phyloP scores from a whole-genome alignment of 2,888 invertebrate genomes.

The Exocentrus adspersus region DNA sequence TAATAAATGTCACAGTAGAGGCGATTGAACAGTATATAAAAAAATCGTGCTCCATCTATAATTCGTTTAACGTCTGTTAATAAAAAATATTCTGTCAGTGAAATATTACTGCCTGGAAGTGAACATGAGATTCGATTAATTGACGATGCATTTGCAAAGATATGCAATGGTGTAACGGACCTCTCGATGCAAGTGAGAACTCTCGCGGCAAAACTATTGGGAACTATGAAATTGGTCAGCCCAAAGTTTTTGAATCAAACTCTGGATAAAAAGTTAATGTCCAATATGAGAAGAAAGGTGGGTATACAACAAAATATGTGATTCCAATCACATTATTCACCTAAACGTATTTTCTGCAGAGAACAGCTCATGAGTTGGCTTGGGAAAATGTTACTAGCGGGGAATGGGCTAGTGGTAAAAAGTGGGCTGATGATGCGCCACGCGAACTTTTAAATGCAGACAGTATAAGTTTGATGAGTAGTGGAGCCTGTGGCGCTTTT shows the following conservation, averaged over 20 bases:
- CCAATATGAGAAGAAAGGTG: slow-evolving; percentile 83
- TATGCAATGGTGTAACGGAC: slow-evolving; percentile 94
- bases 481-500: slow-evolving; percentile 97
- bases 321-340: too few species aligned
- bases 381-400: slow-evolving; percentile 85
- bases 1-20: too few species aligned
- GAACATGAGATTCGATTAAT: slow-evolving; percentile 88
- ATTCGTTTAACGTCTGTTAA: too few species aligned
- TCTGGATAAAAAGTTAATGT: slow-evolving; percentile 97
- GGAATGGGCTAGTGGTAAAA: slow-evolving; percentile 92
- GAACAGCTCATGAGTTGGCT: slow-evolving; percentile 88
- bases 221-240: slow-evolving; percentile 87
- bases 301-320: slow-evolving; percentile 39
- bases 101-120: slow-evolving; percentile 75
- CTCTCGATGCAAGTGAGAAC: slow-evolving; percentile 88
- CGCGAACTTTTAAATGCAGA: slow-evolving; percentile 80
- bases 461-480: slow-evolving; percentile 82
- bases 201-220: slow-evolving; percentile 85
- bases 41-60: too few species aligned
- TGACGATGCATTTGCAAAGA: slow-evolving; percentile 96
- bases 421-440: slow-evolving; percentile 87
- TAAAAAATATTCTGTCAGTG: slow-evolving; percentile 69
- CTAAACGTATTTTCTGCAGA: slow-evolving; percentile 61
- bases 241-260: slow-evolving; percentile 93
- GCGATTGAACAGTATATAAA: too few species aligned